Base-by-base conservation (phyloP, 2,888 invertebrate genomes). In the Zelleria hepariella region DNA sequence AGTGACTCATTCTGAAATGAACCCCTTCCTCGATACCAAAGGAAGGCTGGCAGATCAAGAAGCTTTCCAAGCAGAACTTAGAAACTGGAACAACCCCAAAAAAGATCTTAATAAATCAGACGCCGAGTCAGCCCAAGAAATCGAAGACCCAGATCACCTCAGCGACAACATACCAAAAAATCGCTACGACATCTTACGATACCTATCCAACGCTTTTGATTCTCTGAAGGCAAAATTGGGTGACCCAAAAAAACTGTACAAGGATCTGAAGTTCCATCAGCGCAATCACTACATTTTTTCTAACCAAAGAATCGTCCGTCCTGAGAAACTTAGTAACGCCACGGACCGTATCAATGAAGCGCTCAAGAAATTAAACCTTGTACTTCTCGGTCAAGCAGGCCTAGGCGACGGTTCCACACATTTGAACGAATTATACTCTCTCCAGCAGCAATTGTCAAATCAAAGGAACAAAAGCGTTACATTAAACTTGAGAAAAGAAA, bases 331-430 rank as follows among this genome's bases (percentile, higher is more conserved):
- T 42, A 66, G 65, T 1, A 78, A 82, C 62, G 86, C 74, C 63
- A 75, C 78, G 59, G 66, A 78, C 57, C 66, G 77, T 62, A 89
- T 91, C 1, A 90, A 90, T 60, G 74, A 74, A 54, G 77, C 82
- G 67, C 71, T 90, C 2, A 89, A 80, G 59, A 80, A 79, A 56
- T 72, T 92, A 0, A 92, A 92, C 66, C 91, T 90, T 85, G 84
- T 92, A 32, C 74, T 92, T 5, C 72, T 92, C 5, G 92, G 92
- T 0, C 91, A 92, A 71, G 90, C 90, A 0, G 92, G 91, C 0
- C 82, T 92, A 23, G 79, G 79, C 3, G 85, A 89, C 60, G 92
- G 92, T 1, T 68, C 76, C 0, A 66, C 70, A 61, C 90, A 90
- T 67, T 68, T 91, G 24, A 81, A 72, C 3, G 79, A 85, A 62